Evolutionary conservation across 1,140 invertebrate species (phyloP), one percentile per base, ranked within the genome.

Genomic region (Metopolophium dirhodum): DNA sequence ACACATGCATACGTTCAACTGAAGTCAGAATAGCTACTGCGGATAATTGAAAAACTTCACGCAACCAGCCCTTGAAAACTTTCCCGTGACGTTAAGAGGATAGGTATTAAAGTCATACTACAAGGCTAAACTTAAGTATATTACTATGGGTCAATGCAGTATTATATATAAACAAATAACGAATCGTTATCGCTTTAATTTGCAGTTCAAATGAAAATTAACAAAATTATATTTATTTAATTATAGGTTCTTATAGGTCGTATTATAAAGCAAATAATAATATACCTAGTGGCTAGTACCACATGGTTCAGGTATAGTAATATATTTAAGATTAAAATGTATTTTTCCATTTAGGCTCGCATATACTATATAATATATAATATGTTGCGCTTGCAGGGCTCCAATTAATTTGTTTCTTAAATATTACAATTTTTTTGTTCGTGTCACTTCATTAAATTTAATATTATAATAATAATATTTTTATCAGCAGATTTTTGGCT

Each of bases 21-120:
- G 11, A 18, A 49, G 86, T 49, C 30, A 49, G 86, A 49, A 49
- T 35, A 51, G 1, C 45, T 87, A 87, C 6, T 8, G 26, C 14
- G 85, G 26, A 35, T 49, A 87, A 51, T 87, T 87, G 86, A 87
- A 87, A 87, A 87, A 51, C 86, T 87, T 87, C 47, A 87, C 45
- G 30, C 18, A 87, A n/a, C 18, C 86, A 49, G 86, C 47, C 14
- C 11, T 87, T 87, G 86, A 87, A 49, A 87, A 87, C 45, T 87
- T 87, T 49, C 47, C 35, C 11, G 30, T 49, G n/a, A 87, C 20
- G 86, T 87, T 35, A 87, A 87, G 47, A 49, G 47, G 86, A 11
- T n/a, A 41, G 41, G 41, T 41, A n/a, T 87, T 41, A 14, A 49
- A 35, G 26, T 47, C 18, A 87, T 87, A 35, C 37, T n/a, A 9